A percentile compares a stretch with the other conserved stretches of the same genome.
Conservation (phyloP, 53 echinoderm and acorn worm species). For the Hippasteria phrygiana region DNA sequence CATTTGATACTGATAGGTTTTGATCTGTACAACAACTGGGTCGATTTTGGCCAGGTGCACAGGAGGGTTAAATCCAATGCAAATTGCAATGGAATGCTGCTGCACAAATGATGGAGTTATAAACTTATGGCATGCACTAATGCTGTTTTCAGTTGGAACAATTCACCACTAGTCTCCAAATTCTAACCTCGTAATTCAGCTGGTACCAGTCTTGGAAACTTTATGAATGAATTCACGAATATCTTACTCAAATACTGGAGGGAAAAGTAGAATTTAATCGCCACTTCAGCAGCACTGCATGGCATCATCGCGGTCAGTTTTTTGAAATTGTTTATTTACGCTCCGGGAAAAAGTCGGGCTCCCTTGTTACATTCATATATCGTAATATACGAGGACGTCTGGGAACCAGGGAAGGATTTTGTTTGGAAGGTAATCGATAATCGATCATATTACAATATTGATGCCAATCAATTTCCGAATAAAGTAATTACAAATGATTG, state of each 20-base stretch:
- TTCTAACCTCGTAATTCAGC: too few relatives aligned
- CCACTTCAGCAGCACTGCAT: background rate
- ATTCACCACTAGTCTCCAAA: too few relatives aligned
- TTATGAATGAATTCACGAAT: background rate
- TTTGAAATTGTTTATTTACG: slow-evolving; percentile 24
- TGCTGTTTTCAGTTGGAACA: too few relatives aligned
- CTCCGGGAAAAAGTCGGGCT: background rate
- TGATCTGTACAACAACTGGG: too few relatives aligned
- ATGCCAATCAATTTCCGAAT: background rate
- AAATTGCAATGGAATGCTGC: too few relatives aligned
- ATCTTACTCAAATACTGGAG: background rate
- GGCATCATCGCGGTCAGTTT: slow-evolving; percentile 32
- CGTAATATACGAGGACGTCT: background rate
- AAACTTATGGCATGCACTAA: too few relatives aligned
- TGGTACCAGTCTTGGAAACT: background rate
- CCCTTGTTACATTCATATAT: background rate
- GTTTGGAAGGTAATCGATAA: slow-evolving; percentile 12
- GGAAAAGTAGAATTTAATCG: background rate
- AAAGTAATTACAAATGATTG: too few relatives aligned
- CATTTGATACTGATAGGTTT: too few relatives aligned
- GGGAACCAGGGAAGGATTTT: background rate
- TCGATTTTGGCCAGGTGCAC: too few relatives aligned
- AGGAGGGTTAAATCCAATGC: too few relatives aligned
- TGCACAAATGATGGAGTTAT: too few relatives aligned
- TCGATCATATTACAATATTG: background rate